Evolutionary conservation across 2,113 vertebrate genomes (phyloP).

Genomic region (Piprites chloris): DNA sequence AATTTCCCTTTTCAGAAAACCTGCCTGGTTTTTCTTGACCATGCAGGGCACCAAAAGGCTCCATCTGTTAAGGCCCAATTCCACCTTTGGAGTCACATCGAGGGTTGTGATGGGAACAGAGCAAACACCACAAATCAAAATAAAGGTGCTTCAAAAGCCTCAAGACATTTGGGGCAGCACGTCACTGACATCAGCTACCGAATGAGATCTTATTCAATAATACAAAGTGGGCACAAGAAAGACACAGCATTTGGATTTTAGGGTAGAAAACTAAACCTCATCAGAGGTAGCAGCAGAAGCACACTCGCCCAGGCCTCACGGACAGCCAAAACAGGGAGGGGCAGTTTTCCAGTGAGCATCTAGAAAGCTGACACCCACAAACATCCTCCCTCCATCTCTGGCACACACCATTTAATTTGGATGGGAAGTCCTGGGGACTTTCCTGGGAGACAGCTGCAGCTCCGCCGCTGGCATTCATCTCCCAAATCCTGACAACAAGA

Average conservation of each 20-base stretch:
- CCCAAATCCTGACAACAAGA: not conserved
- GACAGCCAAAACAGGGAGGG: not conserved
- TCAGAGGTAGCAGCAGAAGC: not conserved
- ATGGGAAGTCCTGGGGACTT: not conserved
- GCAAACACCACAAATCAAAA: not conserved
- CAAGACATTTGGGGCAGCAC: not conserved
- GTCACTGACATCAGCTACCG: fast-evolving
- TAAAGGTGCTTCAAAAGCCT: not conserved
- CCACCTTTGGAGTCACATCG: not conserved
- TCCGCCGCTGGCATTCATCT: fast-evolving
- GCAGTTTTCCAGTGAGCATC: not conserved
- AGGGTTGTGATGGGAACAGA: not conserved
- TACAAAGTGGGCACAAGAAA: not conserved
- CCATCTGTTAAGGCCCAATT: not conserved
- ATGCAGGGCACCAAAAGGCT: not conserved
- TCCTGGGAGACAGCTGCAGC: not conserved
- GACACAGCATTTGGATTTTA: fast-evolving
- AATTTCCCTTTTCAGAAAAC: not conserved
- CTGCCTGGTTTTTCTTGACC: not conserved
- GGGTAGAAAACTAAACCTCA: not conserved
- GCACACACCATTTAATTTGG: not conserved
- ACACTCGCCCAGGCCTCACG: fast-evolving
- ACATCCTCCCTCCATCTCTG: not conserved
- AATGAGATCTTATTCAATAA: not conserved
- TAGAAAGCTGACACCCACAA: not conserved